A percentile compares a stretch with the other conserved stretches of the same genome.
Evolutionary conservation across 2,797 vertebrate species (phyloP).

Genomic region (Salarias fasciatus): DNA sequence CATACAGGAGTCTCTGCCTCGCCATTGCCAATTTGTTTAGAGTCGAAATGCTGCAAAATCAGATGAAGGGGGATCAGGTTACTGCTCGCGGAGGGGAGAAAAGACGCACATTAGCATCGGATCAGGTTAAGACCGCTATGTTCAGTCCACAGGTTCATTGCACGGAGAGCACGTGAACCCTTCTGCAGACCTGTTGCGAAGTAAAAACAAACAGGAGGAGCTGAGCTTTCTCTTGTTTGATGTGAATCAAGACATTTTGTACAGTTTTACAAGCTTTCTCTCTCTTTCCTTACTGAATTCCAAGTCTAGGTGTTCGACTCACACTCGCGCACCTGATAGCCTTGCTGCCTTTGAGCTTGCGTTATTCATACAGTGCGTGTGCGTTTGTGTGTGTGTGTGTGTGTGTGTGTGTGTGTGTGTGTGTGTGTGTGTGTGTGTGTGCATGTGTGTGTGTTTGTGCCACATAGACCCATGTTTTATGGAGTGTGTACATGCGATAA

Average conservation of each 20-base stretch:
- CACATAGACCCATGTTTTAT: slow-evolving; percentile 71
- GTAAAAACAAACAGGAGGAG: slow-evolving; percentile 19
- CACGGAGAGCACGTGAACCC: slow-evolving; percentile 22
- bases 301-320: slow-evolving; percentile 4
- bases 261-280: slow-evolving; percentile 15
- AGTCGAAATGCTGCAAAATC: slow-evolving; percentile 1
- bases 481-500: slow-evolving; percentile 77
- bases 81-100: background rate
- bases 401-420: too few relatives aligned
- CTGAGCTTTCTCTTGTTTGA: background rate
- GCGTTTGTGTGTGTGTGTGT: too few relatives aligned
- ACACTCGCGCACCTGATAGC: background rate
- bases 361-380: slow-evolving; percentile 33
- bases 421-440: slow-evolving; percentile 1
- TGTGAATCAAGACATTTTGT: too few relatives aligned
- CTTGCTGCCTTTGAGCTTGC: slow-evolving; percentile 12
- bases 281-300: slow-evolving; percentile 1
- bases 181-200: slow-evolving; percentile 14
- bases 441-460: slow-evolving; percentile 60
- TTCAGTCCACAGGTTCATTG: slow-evolving; percentile 8
- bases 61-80: slow-evolving; percentile 6
- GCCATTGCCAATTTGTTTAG: slow-evolving; percentile 17
- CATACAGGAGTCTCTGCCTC: background rate
- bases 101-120: slow-evolving; percentile 4
- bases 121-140: slow-evolving; percentile 29